Percentiles rank a stretch among this genome's conserved stretches.
Evolutionary conservation across 1,140 invertebrate genomes (phyloP).

Genomic region (Scaptomyza graminum): DNA sequence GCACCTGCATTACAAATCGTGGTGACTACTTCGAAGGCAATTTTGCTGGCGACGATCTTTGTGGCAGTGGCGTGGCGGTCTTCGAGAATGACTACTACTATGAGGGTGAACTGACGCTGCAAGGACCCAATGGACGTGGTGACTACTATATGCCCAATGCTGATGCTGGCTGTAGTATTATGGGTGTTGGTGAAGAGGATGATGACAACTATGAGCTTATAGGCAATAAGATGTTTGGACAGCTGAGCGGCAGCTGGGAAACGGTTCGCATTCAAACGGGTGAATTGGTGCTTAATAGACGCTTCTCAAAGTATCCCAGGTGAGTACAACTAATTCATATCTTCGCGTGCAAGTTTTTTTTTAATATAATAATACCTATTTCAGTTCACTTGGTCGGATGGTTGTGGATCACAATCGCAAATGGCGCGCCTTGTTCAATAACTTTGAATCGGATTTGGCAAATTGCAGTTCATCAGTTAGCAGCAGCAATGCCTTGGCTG

Average conservation of each 20-base stretch:
- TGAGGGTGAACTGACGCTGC: slow-evolving; percentile 91
- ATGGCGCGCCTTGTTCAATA: slow-evolving; percentile 69
- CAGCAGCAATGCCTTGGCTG: slow-evolving; percentile 5
- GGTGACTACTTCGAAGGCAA: slow-evolving; percentile 95
- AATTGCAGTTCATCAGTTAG: slow-evolving; percentile 37
- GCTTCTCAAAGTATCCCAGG: slow-evolving; percentile 86
- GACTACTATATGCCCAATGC: slow-evolving; percentile 89
- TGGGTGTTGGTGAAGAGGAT: slow-evolving; percentile 48
- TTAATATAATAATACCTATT: not conserved
- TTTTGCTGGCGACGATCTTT: slow-evolving; percentile 91
- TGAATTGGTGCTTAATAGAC: slow-evolving; percentile 88
- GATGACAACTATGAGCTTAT: slow-evolving; percentile 62
- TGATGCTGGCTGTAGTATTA: slow-evolving; percentile 32
- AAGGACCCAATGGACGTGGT: slow-evolving; percentile 89
- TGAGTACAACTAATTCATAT: slow-evolving; percentile 72
- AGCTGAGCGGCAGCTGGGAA: slow-evolving; percentile 91
- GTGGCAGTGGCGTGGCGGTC: slow-evolving; percentile 93
- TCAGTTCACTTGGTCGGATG: slow-evolving; percentile 57
- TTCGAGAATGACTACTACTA: slow-evolving; percentile 95
- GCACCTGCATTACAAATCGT: slow-evolving; percentile 93
- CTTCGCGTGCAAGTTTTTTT: not conserved
- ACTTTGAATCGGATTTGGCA: slow-evolving; percentile 77
- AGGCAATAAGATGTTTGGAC: slow-evolving; percentile 84
- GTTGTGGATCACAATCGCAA: slow-evolving; percentile 73
- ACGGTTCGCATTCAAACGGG: slow-evolving; percentile 92